Evolutionary conservation across 2,113 vertebrate genomes (phyloP).

Genomic region (Myrmophylax atrothorax): DNA sequence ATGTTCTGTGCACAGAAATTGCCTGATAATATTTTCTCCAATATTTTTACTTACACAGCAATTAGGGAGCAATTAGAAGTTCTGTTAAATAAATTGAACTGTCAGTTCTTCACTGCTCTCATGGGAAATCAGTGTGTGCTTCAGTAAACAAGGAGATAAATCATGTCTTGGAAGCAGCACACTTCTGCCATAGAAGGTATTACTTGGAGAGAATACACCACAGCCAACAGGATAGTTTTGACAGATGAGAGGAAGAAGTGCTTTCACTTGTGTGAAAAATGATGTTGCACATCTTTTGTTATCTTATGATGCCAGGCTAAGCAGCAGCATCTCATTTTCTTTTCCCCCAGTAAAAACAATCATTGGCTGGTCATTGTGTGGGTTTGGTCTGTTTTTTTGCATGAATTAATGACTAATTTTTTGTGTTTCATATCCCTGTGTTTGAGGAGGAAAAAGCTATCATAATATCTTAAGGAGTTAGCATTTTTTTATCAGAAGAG

Average conservation of each 20-base stretch:
- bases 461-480: not conserved
- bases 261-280: not conserved
- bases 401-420: not conserved
- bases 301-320: not conserved
- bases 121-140: not conserved
- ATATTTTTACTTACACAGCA: not conserved
- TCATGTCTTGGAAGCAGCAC: not conserved
- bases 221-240: not conserved
- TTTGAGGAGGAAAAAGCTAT: not conserved
- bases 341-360: not conserved
- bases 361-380: not conserved
- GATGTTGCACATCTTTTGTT: not conserved
- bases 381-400: not conserved
- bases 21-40: not conserved
- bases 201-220: not conserved
- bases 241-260: not conserved
- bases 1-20: not conserved
- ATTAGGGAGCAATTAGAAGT: not conserved
- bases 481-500: not conserved
- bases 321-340: not conserved
- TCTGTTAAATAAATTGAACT: not conserved
- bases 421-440: not conserved
- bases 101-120: not conserved
- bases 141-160: conserved; percentile 1
- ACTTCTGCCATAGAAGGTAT: not conserved